phyloP scores from a whole-genome alignment of 2,888 invertebrate species.

The Sepiola atlantica region DNA sequence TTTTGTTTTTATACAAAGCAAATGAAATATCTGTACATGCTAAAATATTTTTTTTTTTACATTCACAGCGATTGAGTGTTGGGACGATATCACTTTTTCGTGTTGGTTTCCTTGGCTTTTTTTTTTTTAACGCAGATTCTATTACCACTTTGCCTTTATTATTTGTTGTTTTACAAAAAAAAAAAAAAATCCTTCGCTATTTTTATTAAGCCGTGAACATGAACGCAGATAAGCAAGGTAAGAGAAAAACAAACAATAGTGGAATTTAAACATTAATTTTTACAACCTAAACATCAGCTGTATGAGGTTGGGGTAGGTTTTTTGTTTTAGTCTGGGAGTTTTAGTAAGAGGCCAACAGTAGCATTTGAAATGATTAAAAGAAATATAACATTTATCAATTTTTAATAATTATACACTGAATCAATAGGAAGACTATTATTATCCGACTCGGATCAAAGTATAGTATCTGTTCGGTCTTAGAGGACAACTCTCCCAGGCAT shows the following conservation, averaged over 20 bases:
- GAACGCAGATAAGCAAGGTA: not conserved
- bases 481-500: too few relatives aligned
- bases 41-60: not conserved
- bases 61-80: not conserved
- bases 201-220: not conserved
- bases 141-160: not conserved
- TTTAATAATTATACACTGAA: not conserved
- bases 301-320: not conserved
- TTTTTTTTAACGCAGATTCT: not conserved
- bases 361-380: not conserved
- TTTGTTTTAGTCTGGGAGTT: not conserved
- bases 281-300: not conserved
- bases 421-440: not conserved
- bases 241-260: not conserved
- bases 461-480: too few relatives aligned
- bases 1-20: not conserved
- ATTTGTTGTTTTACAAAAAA: not conserved
- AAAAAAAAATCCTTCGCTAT: not conserved
- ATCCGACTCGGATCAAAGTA: too few relatives aligned
- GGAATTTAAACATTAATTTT: not conserved
- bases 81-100: not conserved
- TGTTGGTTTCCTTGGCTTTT: not conserved
- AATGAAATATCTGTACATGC: conserved; percentile 6
- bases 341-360: not conserved
- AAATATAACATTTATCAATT: not conserved